Conservation (phyloP, 2,113 vertebrate genomes). For the Eretmochelys imbricata region DNA sequence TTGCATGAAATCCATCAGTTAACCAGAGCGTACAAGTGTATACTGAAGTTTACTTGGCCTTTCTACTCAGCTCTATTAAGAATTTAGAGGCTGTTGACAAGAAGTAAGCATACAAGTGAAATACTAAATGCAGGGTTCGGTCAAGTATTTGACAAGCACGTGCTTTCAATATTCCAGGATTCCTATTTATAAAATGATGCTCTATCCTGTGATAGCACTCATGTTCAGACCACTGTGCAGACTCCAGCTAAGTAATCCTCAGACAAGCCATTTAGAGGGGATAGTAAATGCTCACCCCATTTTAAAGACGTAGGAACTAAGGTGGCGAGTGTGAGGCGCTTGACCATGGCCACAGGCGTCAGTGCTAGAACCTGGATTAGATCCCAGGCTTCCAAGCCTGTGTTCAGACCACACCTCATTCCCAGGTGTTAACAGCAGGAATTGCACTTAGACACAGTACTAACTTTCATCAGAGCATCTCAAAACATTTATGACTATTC, state of each 20-base stretch:
- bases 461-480: neutral
- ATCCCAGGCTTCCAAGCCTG: neutral
- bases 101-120: conserved; percentile 5
- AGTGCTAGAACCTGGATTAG: neutral
- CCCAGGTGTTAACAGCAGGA: neutral
- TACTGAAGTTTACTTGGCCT: neutral
- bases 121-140: neutral
- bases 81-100: neutral
- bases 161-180: neutral
- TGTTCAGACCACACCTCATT: neutral
- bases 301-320: neutral
- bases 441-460: neutral
- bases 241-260: neutral
- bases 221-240: neutral
- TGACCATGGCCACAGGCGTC: neutral
- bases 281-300: neutral
- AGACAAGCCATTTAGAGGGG: neutral
- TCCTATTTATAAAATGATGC: neutral
- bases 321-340: neutral
- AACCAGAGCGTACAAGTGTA: neutral
- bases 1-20: neutral
- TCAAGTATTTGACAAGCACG: neutral
- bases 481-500: neutral
- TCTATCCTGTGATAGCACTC: neutral
- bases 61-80: neutral